Conservation (phyloP, 2,888 invertebrate genomes). For the Muschampia plurimacula region DNA sequence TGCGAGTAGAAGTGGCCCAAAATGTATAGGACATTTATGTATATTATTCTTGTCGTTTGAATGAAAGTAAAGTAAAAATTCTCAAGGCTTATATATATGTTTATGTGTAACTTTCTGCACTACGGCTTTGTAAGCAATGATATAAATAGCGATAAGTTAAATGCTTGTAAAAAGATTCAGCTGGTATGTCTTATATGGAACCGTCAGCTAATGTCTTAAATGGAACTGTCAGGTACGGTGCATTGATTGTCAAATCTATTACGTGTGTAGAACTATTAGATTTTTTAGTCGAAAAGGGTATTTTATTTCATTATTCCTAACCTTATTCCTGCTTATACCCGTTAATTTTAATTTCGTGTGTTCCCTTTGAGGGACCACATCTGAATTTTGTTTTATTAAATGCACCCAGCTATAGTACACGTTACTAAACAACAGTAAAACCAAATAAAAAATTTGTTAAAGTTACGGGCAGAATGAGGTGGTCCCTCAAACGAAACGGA, state of each 20-base stretch:
- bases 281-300: slow-evolving; percentile 6
- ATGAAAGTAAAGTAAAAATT: background rate
- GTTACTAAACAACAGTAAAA: too few species aligned
- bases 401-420: too few species aligned
- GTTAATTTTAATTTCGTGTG: too few species aligned
- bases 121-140: background rate
- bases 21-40: background rate
- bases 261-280: slow-evolving; percentile 31
- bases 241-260: slow-evolving; percentile 38
- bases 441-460: too few species aligned
- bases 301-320: slow-evolving; percentile 14
- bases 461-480: too few species aligned
- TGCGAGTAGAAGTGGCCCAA: background rate
- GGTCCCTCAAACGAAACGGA: too few species aligned
- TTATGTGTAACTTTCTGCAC: background rate
- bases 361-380: too few species aligned
- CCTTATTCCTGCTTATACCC: too few species aligned
- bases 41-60: background rate
- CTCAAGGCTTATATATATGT: background rate
- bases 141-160: background rate
- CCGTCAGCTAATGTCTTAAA: background rate
- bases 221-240: background rate
- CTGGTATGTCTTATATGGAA: background rate
- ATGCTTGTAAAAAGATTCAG: too few species aligned
- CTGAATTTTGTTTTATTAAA: too few species aligned